Base-by-base conservation (phyloP, 2,888 invertebrate species). In the Itoplectis maculator region DNA sequence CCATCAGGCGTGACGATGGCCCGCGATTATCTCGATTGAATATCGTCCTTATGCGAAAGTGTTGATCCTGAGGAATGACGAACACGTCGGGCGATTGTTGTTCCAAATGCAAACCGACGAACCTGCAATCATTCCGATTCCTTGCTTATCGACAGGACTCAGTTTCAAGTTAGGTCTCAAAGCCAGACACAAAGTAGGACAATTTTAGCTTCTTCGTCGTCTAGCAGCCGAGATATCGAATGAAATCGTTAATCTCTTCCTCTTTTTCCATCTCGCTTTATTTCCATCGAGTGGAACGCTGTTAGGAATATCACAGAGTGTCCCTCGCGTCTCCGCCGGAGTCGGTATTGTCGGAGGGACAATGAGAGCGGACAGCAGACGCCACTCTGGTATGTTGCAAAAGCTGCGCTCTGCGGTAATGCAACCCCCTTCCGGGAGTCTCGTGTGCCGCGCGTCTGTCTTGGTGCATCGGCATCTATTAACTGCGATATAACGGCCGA, bases 401-500 rank as follows among this genome's bases (percentile, higher is more conserved):
- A 18, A 20, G 29, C 42, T 49, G 20, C 40, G 47, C 56, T n/a
- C n/a, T 20, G 23, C 23, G 66, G 59, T 77, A 23, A 83, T 68
- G 15, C 80, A 23, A 73, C 68, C 81, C 79, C 79, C 66, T 49
- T 18, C 56, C 51, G 8, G n/a, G 47, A 8, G 40, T 51, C 47
- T 70, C 59, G 11, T 61, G 29, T 47, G 40, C 42, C 47, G 65
- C 59, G 11, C 54, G 29, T 47, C 42, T 54, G 63, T 20, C 70
- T 51, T 20, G 45, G 79, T 82, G 78, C 59, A 61, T 79, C 81
- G 81, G 86, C 82, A 83, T 83, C 87, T 86, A 87, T 87, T 86
- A 87, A 85, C 84, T 69, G 69, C 83, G 83, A 83, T 86, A 87
- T 86, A 87, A 84, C 83, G 72, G 83, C 40, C 85, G 87, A 90